Conservation (phyloP, 2,113 vertebrate species). For the Poeciliopsis occidentalis region DNA sequence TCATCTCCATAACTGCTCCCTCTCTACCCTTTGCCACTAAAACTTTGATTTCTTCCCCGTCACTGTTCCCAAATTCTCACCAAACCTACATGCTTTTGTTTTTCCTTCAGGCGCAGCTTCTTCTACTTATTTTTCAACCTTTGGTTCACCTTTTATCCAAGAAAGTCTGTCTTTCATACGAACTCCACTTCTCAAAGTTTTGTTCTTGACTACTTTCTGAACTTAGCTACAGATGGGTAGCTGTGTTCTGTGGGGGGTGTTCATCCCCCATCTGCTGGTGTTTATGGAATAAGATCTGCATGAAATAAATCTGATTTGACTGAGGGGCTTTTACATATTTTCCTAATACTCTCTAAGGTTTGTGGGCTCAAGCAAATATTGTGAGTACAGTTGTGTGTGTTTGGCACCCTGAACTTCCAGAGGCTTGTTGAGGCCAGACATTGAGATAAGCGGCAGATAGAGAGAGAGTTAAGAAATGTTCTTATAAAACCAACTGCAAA, state of each 20-base stretch:
- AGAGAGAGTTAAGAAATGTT: slow-evolving; percentile 12
- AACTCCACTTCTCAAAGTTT: slow-evolving; percentile 37
- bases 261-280: slow-evolving; percentile 34
- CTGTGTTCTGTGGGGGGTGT: not conserved
- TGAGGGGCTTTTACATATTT: slow-evolving; percentile 62
- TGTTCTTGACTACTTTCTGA: slow-evolving; percentile 57
- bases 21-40: not conserved
- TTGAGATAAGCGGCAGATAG: slow-evolving; percentile 27
- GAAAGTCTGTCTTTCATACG: slow-evolving; percentile 39
- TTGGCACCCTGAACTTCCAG: slow-evolving; percentile 48
- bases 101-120: slow-evolving; percentile 12
- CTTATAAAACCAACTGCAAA: slow-evolving; percentile 17
- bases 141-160: slow-evolving; percentile 43
- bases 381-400: slow-evolving; percentile 29
- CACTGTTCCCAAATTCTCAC: slow-evolving; percentile 24
- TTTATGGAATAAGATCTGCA: slow-evolving; percentile 66
- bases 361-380: slow-evolving; percentile 56
- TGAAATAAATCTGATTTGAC: slow-evolving; percentile 59
- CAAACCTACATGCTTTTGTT: slow-evolving; percentile 3
- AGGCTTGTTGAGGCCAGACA: slow-evolving; percentile 59
- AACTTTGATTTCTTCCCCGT: slow-evolving; percentile 9
- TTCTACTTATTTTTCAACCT: not conserved
- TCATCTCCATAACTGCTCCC: slow-evolving; percentile 9
- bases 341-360: slow-evolving; percentile 48
- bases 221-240: slow-evolving; percentile 39